phyloP scores from a whole-genome alignment of 2,888 invertebrate species.

The Cerastoderma edule region DNA sequence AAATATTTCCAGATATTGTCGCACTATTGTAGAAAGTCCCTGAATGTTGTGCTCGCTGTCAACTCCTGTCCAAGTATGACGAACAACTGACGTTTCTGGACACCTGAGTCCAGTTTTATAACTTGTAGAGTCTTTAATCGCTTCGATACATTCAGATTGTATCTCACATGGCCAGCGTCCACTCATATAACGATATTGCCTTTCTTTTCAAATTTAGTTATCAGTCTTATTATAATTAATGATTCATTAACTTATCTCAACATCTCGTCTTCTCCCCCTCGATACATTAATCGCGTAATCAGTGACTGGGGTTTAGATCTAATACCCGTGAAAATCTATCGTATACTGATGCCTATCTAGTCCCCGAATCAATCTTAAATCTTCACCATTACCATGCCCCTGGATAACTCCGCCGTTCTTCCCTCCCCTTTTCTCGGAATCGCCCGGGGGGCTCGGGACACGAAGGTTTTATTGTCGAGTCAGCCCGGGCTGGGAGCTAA shows the following conservation, averaged over 20 bases:
- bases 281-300: no score
- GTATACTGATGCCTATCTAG: conserved; percentile 40
- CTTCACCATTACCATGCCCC: background rate
- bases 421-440: conserved; percentile 18
- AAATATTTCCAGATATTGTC: conserved; percentile 20
- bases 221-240: conserved; percentile 12
- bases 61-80: conserved; percentile 50
- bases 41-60: conserved; percentile 31
- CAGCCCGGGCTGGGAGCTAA: conserved; percentile 33
- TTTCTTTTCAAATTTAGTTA: background rate
- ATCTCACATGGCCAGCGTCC: no score
- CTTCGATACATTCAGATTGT: conserved; percentile 7
- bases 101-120: conserved; percentile 38
- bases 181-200: no score
- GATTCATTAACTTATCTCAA: conserved; percentile 20
- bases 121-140: conserved; percentile 15
- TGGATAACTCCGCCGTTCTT: background rate
- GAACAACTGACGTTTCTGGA: conserved; percentile 50
- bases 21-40: background rate
- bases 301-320: no score
- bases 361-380: conserved; percentile 19
- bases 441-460: conserved; percentile 28
- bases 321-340: conserved; percentile 46
- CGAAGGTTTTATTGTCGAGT: conserved; percentile 44
- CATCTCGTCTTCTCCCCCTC: background rate